Conservation (phyloP, 2,888 invertebrate genomes). For the Lordiphosa fenestrarum region DNA sequence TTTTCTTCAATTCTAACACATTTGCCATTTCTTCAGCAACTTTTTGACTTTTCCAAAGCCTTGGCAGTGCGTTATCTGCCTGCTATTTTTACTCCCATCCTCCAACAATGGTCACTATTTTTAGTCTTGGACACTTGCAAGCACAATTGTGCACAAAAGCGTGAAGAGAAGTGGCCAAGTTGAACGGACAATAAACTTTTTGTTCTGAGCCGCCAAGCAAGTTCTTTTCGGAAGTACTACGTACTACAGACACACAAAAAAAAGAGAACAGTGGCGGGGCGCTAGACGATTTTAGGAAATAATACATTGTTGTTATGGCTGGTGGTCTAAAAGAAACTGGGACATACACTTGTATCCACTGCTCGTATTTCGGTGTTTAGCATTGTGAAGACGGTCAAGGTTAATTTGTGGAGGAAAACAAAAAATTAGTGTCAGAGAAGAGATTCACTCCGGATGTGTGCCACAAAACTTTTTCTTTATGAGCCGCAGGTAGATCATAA, state of each 20-base stretch:
- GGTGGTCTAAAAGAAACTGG: slow-evolving; percentile 41
- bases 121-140: slow-evolving; percentile 69
- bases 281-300: slow-evolving; percentile 49
- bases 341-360: slow-evolving; percentile 26
- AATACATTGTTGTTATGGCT: slow-evolving; percentile 26
- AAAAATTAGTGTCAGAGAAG: slow-evolving; percentile 33
- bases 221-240: slow-evolving; percentile 62
- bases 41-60: slow-evolving; percentile 7
- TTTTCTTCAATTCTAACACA: too few species aligned
- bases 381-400: slow-evolving; percentile 76
- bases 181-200: slow-evolving; percentile 63
- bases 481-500: slow-evolving; percentile 27
- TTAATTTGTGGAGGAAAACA: slow-evolving; percentile 52
- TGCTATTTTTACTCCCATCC: slow-evolving; percentile 13
- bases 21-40: not conserved
- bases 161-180: slow-evolving; percentile 50
- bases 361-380: slow-evolving; percentile 41
- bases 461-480: slow-evolving; percentile 52
- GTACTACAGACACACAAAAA: slow-evolving; percentile 3
- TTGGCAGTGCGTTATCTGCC: slow-evolving; percentile 14
- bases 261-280: slow-evolving; percentile 17
- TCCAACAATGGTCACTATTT: slow-evolving; percentile 62
- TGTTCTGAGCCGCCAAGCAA: slow-evolving; percentile 53
- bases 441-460: slow-evolving; percentile 68
- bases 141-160: slow-evolving; percentile 74